Percentiles rank a stretch among this genome's conserved stretches.
Evolutionary conservation across 2,888 invertebrate species (phyloP).

Genomic region (Limnephilus rhombicus): DNA sequence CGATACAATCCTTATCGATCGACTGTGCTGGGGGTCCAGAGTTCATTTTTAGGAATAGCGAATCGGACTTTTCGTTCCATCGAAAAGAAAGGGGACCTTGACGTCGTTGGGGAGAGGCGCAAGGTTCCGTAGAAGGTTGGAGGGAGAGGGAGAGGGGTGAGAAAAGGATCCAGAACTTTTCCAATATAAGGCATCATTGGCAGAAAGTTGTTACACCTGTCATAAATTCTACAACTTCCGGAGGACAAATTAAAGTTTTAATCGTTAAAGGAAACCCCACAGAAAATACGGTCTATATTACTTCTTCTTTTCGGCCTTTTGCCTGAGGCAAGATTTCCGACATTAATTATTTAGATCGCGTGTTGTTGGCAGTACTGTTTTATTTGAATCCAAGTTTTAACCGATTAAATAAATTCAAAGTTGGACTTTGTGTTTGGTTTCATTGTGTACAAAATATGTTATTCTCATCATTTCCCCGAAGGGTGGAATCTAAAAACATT

Average conservation of each 20-base stretch:
- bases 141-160: neutral
- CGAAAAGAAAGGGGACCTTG: too few relatives aligned
- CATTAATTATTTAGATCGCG: neutral
- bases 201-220: constrained; percentile 52
- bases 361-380: neutral
- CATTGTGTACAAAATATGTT: neutral
- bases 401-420: neutral
- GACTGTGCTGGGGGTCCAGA: too few relatives aligned
- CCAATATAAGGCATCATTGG: constrained; percentile 60
- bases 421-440: neutral
- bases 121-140: neutral
- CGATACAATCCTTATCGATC: too few relatives aligned
- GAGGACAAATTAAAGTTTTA: constrained; percentile 24
- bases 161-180: constrained; percentile 50
- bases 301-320: neutral
- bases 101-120: neutral
- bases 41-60: neutral
- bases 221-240: constrained; percentile 46
- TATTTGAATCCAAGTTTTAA: neutral
- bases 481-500: neutral
- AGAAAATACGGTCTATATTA: neutral
- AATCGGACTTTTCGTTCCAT: neutral
- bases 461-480: neutral
- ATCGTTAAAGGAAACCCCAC: neutral
- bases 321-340: neutral